Percentiles rank a stretch among this genome's conserved stretches.
phyloP scores from a whole-genome alignment of 2,888 invertebrate genomes.

The Oligia strigilis region DNA sequence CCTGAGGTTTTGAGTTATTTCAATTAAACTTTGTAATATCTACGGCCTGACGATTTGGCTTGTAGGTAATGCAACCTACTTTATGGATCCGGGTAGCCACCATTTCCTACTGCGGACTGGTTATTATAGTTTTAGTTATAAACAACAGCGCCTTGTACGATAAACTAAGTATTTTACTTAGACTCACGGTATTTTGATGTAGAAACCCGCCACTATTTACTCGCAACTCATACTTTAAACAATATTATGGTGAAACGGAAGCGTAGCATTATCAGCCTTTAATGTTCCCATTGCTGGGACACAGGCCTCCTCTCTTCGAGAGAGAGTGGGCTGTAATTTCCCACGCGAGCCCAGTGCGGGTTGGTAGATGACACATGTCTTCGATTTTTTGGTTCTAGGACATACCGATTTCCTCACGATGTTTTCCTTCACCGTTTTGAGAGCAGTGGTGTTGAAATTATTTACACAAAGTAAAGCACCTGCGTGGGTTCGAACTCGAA shows the following conservation, averaged over 20 bases:
- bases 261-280: slow-evolving; percentile 10
- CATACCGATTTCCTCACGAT: neutral
- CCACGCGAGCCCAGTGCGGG: neutral
- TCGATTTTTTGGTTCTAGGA: neutral
- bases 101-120: slow-evolving; percentile 31
- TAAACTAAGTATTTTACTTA: slow-evolving; percentile 7
- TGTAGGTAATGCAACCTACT: slow-evolving; percentile 30
- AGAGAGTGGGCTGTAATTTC: neutral
- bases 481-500: neutral
- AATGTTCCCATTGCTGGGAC: neutral
- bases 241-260: slow-evolving; percentile 45
- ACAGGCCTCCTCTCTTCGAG: neutral
- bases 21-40: slow-evolving; percentile 8
- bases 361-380: neutral
- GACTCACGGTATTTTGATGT: slow-evolving; percentile 14
- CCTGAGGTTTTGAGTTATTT: neutral
- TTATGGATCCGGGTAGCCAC: slow-evolving; percentile 34
- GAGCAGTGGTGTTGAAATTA: neutral
- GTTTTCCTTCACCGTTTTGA: neutral
- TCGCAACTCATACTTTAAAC: neutral
- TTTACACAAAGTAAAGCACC: neutral
- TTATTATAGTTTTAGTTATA: slow-evolving; percentile 37
- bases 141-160: slow-evolving; percentile 8
- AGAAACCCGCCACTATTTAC: slow-evolving; percentile 2
- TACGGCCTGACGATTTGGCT: slow-evolving; percentile 40